phyloP scores from a whole-genome alignment of 2,113 vertebrate genomes.

The Cyanoderma ruficeps region DNA sequence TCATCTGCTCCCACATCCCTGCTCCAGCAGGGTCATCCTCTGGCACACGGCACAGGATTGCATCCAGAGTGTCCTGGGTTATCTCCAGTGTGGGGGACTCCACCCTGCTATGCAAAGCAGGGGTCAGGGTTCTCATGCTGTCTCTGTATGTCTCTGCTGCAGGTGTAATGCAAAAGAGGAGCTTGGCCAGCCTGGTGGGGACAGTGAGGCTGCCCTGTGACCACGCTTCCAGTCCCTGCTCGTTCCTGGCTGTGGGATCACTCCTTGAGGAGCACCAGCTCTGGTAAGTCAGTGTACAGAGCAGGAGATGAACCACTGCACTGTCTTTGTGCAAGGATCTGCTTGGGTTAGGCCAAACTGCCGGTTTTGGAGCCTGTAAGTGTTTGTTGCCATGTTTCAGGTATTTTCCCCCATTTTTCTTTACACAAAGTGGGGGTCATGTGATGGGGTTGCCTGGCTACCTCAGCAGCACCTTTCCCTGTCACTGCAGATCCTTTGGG shows the following conservation, averaged over 20 bases:
- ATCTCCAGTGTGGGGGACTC: background rate
- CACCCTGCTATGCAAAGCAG: background rate
- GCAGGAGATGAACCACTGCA: background rate
- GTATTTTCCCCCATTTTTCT: background rate
- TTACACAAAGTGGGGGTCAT: background rate
- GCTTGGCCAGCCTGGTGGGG: background rate
- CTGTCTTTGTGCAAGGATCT: background rate
- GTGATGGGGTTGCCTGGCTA: background rate
- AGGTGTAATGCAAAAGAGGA: background rate
- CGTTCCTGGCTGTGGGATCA: background rate
- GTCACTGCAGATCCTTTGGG: background rate
- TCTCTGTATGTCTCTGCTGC: conserved; percentile 42
- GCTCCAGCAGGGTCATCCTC: background rate
- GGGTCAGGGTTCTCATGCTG: background rate
- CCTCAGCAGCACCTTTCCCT: background rate
- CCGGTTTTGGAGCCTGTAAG: background rate
- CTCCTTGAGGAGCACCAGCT: background rate
- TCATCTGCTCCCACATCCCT: background rate
- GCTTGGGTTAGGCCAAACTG: background rate
- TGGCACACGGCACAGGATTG: too few species aligned
- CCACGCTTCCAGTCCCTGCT: rapidly evolving
- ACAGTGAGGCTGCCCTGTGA: background rate
- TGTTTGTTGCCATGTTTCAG: background rate
- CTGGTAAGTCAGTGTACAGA: background rate
- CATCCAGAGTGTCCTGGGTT: background rate